Evolutionary conservation across 2,113 vertebrate species (phyloP).

Genomic region (Prinia subflava): DNA sequence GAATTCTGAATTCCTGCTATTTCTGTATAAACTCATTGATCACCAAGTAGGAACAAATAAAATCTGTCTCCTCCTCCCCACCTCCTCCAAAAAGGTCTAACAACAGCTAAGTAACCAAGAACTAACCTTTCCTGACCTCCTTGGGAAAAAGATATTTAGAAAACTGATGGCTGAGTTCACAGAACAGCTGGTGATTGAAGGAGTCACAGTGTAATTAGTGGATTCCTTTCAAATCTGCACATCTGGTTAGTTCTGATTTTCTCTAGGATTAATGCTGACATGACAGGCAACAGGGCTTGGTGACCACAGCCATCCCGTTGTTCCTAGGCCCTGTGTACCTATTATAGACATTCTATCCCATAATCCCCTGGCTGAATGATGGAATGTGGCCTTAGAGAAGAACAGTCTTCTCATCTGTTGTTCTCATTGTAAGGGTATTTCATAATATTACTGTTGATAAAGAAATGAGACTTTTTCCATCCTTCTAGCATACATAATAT

Average conservation of each 20-base stretch:
- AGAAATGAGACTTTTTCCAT: fast-evolving
- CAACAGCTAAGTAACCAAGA: background rate
- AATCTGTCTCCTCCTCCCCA: background rate
- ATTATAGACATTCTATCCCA: background rate
- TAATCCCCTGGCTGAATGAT: background rate
- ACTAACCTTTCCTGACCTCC: background rate
- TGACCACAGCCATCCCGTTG: background rate
- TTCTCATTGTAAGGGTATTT: background rate
- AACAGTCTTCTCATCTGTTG: background rate
- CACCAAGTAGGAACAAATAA: background rate
- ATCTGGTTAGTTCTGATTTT: background rate
- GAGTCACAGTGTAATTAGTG: background rate
- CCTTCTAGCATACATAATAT: background rate
- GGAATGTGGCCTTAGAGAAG: background rate
- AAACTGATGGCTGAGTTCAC: background rate
- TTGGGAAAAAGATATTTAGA: background rate
- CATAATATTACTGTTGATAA: background rate
- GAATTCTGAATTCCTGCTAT: background rate
- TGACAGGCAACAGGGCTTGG: background rate
- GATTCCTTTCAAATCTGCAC: background rate
- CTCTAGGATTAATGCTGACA: background rate
- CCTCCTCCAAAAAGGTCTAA: background rate
- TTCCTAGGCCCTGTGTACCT: background rate
- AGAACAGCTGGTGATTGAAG: background rate
- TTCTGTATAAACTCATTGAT: background rate